Evolutionary conservation across 2,888 invertebrate genomes (phyloP), one percentile per base, ranked within the genome.

Genomic region (Melitaea athalia): DNA sequence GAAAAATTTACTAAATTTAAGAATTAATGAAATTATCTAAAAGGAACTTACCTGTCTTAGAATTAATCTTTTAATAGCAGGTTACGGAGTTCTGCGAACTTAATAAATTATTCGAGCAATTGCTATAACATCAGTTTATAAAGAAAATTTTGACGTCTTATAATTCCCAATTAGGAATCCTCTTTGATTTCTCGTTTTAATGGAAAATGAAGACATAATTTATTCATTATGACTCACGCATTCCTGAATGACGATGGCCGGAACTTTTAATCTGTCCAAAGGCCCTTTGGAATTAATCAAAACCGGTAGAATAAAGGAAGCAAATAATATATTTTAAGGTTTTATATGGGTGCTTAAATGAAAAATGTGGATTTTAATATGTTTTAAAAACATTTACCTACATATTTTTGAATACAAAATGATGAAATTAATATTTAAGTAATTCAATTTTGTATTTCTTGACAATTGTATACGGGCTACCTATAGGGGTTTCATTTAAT

Each of bases 191-290:
- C 77, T 75, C 75, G 74, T 77, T 78, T 79, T 76, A 76, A 75
- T 74, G 73, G 78, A 76, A 78, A 81, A 75, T 71, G 61, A 71
- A 69, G 68, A 68, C 75, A 84, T 85, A 84, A 85, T 85, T 85
- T 80, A 85, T 85, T 80, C 77, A 79, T 84, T 83, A 85, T 84
- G 84, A 78, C 83, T 80, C 82, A 85, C 83, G 82, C 82, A 84
- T 84, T 85, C 84, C 78, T 82, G 75, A 74, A 75, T 74, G 75
- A 79, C 77, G 76, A 78, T 79, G 77, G 77, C 77, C 74, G 75
- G 79, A 79, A 83, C 82, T 88, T 87, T 87, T 89, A 88, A 88
- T 87, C 85, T 84, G 80, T 79, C 79, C 83, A 76, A 38, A 78
- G 76, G 67, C 72, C 72, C 79, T 74, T 77, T 80, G 75, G 77